These are phyloP conservation scores for Antheraea mylitta DNA, from an alignment of 1,140 invertebrate genomes.

Conservation along the genomic window DNA sequence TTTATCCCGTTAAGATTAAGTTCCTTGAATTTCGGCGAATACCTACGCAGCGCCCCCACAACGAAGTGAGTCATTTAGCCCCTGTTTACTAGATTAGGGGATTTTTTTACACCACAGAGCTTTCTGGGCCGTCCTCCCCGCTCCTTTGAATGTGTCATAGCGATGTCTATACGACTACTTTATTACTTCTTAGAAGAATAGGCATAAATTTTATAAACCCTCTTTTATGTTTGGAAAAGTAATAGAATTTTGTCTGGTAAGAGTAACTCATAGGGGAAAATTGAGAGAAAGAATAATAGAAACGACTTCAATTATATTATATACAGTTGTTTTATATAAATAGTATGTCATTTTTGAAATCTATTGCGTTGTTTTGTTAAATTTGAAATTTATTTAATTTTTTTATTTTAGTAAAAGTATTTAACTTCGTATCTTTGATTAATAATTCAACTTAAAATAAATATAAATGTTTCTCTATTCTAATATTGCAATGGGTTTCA, in stretches of 20 bases:
- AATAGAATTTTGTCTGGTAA: conserved; percentile 1
- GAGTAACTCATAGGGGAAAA: neutral
- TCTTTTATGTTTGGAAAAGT: conserved; percentile 14
- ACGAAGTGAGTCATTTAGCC: conserved; percentile 73
- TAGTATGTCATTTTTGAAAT: no score
- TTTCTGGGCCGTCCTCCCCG: conserved; percentile 37
- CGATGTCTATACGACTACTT: conserved; percentile 36
- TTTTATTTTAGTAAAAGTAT: no score
- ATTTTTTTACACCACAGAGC: conserved; percentile 71
- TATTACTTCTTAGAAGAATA: conserved; percentile 35
- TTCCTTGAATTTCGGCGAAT: conserved; percentile 61
- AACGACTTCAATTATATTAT: neutral
- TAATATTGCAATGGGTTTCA: neutral
- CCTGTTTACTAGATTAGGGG: conserved; percentile 77
- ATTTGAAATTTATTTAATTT: no score
- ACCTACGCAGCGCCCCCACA: conserved; percentile 62
- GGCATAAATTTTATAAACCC: conserved; percentile 23
- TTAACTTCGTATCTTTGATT: no score
- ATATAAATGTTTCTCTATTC: neutral
- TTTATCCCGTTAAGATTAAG: conserved; percentile 76
- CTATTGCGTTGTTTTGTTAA: no score
- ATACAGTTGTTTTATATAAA: neutral
- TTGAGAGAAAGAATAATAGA: no score
- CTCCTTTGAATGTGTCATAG: conserved; percentile 44
- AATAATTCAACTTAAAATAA: no score